These are phyloP conservation scores for Micrasema longulum DNA, from an alignment of 1,140 invertebrate species.

Conservation along the genomic window DNA sequence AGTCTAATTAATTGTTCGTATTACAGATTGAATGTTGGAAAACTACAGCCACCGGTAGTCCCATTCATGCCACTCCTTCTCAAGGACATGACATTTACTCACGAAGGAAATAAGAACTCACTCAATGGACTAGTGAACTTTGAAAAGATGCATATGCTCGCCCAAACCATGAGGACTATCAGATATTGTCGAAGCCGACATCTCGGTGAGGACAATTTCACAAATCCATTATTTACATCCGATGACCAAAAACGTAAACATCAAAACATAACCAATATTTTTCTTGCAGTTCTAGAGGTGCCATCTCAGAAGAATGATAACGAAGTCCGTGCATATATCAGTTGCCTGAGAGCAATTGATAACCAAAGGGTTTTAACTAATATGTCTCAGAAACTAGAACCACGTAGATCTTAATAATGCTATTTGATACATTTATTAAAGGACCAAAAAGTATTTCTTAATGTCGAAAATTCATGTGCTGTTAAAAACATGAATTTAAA, in stretches of 20 bases:
- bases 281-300: slow-evolving; percentile 70
- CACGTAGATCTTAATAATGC: slow-evolving; percentile 58
- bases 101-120: slow-evolving; percentile 91
- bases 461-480: no score
- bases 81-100: slow-evolving; percentile 91
- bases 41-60: slow-evolving; percentile 83
- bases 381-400: slow-evolving; percentile 79
- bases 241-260: background rate
- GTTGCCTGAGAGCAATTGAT: slow-evolving; percentile 80
- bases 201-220: slow-evolving; percentile 70
- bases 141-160: slow-evolving; percentile 94
- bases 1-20: no score
- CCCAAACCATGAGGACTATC: slow-evolving; percentile 83
- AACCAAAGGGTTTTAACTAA: slow-evolving; percentile 81
- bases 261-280: background rate
- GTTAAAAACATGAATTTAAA: no score
- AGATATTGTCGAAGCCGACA: slow-evolving; percentile 78
- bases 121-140: slow-evolving; percentile 88
- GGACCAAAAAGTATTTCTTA: slow-evolving; percentile 48
- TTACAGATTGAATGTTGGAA: slow-evolving; percentile 81
- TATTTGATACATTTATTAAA: no score
- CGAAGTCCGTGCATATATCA: slow-evolving; percentile 75
- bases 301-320: slow-evolving; percentile 77
- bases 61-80: slow-evolving; percentile 89
- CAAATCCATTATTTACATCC: background rate